Conservation (phyloP, 2,113 vertebrate species). For the Marmota flaviventris region DNA sequence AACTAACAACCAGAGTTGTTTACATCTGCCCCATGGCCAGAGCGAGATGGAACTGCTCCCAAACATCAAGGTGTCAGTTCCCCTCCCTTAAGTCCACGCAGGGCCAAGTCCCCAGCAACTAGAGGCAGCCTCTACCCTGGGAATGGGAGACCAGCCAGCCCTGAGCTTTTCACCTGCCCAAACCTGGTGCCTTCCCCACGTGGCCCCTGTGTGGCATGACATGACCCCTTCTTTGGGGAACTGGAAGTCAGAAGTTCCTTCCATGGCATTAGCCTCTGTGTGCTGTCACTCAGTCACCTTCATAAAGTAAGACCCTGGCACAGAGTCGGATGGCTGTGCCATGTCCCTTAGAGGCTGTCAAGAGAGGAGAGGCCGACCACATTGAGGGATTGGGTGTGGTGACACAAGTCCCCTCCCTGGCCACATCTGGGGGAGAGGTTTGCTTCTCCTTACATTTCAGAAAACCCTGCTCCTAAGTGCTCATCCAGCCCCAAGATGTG, state of each 20-base stretch:
- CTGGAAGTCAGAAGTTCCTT: neutral
- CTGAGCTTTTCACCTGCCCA: neutral
- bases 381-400: neutral
- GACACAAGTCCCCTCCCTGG: rapidly evolving
- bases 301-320: neutral
- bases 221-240: neutral
- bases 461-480: neutral
- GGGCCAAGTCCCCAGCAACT: neutral
- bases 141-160: neutral
- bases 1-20: neutral
- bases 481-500: neutral
- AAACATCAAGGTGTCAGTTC: neutral
- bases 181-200: neutral
- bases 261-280: neutral
- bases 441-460: neutral
- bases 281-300: neutral
- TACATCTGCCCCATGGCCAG: neutral
- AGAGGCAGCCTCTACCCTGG: neutral
- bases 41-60: neutral
- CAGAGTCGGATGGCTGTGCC: neutral
- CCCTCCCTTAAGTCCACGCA: neutral
- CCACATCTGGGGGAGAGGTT: neutral
- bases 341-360: too few relatives aligned
- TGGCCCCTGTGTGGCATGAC: neutral
- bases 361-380: neutral